Conservation (phyloP, 2,888 invertebrate species). For the Melitaea athalia region DNA sequence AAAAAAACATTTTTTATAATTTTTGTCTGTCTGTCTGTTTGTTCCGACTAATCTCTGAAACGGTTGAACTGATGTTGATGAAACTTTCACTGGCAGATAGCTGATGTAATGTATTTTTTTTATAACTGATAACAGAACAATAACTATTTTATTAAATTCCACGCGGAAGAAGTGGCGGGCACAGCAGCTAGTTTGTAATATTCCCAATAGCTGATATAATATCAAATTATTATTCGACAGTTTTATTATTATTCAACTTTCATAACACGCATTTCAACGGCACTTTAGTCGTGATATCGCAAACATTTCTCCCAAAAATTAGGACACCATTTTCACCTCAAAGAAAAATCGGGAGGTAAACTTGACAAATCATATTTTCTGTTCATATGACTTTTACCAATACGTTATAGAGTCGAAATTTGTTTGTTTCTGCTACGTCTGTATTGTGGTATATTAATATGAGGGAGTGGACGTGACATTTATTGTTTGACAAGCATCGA, state of each 20-base stretch:
- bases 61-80: too few relatives aligned
- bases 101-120: too few relatives aligned
- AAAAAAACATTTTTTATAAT: too few relatives aligned
- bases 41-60: too few relatives aligned
- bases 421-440: constrained; percentile 16
- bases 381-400: constrained; percentile 41
- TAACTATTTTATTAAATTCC: too few relatives aligned
- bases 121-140: too few relatives aligned
- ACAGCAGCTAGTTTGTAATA: too few relatives aligned
- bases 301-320: constrained; percentile 68
- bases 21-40: too few relatives aligned
- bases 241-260: constrained; percentile 13
- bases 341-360: constrained; percentile 67
- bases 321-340: constrained; percentile 77
- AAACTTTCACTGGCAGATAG: too few relatives aligned
- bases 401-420: constrained; percentile 43
- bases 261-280: constrained; percentile 37
- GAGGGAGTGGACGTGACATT: constrained; percentile 82
- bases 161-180: too few relatives aligned
- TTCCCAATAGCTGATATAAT: neutral
- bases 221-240: neutral
- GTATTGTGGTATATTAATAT: constrained; percentile 59
- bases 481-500: constrained; percentile 82
- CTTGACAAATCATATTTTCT: constrained; percentile 44
- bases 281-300: constrained; percentile 62